Evolutionary conservation across 2,797 vertebrate species (phyloP), one percentile per base, ranked within the genome.

Genomic region (Pseudopleuronectes americanus): DNA sequence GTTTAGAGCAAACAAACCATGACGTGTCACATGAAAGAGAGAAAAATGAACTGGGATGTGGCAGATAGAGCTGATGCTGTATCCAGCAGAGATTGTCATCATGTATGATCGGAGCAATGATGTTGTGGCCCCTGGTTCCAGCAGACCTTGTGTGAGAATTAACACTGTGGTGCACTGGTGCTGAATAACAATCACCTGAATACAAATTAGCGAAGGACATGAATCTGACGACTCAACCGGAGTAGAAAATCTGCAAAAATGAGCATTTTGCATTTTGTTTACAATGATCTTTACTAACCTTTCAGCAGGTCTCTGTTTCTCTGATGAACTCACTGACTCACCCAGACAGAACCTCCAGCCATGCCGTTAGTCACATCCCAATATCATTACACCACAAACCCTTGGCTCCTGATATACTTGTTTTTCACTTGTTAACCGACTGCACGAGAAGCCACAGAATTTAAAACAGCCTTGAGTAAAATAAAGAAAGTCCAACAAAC

Each of bases 311-410:
- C 16, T 17, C 45, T 47, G 45, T 47, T 47, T 19, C 45, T 8
- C 45, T 47, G 45, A 47, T 47, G 17, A 47, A 47, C 45, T 47
- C 45, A 43, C 9, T 65, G 59, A 48, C 64, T 72, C 72, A 63
- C 19, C 6, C 65, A 58, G 57, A 64, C 31, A 38, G 22, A 53
- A 13, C 14, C 33, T 47, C 54, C 19, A 36, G 24, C 58, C 28
- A 45, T 14, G 41, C 69, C 12, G 41, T 48, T 2, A 47, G 26
- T 31, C 38, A 31, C 53, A 22, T 57, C 19, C 8, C 4, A 21
- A n/a, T 21, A 21, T 56, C 13, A 13, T 33, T 47, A 19, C 6
- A 47, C 45, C 45, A 6, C 1, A n/a, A 17, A 47, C 45, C 17
- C 17, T 47, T 47, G 17, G 45, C 45, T 43, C 41, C 41, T 14